Evolutionary conservation across 2,113 vertebrate genomes (phyloP).

Genomic region (Lutjanus erythropterus): DNA sequence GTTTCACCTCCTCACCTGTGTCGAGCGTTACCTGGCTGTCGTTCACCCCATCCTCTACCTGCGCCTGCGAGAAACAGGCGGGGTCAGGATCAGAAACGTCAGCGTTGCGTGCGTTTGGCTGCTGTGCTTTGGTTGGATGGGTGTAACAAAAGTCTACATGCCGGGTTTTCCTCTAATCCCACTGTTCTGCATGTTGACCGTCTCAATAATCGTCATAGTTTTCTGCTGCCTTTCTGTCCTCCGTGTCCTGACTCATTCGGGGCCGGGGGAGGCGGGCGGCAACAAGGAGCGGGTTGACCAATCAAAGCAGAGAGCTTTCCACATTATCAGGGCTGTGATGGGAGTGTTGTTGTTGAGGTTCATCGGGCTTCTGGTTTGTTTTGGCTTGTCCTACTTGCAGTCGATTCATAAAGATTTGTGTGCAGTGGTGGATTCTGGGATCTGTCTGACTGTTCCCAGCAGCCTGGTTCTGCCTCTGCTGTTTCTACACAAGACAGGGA

Average conservation of each 20-base stretch:
- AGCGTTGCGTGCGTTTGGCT: slow-evolving; percentile 35
- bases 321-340: slow-evolving; percentile 8
- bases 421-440: fast-evolving
- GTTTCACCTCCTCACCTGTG: slow-evolving; percentile 47
- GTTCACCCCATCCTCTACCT: slow-evolving; percentile 39
- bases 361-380: fast-evolving
- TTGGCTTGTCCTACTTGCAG: not conserved
- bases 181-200: fast-evolving
- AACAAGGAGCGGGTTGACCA: not conserved
- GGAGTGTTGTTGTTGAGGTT: slow-evolving; percentile 17
- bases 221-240: slow-evolving; percentile 29
- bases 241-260: not conserved
- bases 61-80: fast-evolving
- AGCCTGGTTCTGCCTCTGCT: slow-evolving; percentile 53
- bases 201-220: fast-evolving
- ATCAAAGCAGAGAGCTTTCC: slow-evolving; percentile 26
- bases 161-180: fast-evolving
- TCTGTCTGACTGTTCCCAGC: slow-evolving; percentile 10
- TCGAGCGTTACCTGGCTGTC: slow-evolving; percentile 62
- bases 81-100: slow-evolving; percentile 41
- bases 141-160: fast-evolving
- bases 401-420: fast-evolving
- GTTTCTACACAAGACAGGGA: slow-evolving; percentile 45
- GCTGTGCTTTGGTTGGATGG: not conserved
- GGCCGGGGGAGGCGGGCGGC: not conserved